phyloP scores from a whole-genome alignment of 2,888 invertebrate genomes.

The Iselma pallidipennis region DNA sequence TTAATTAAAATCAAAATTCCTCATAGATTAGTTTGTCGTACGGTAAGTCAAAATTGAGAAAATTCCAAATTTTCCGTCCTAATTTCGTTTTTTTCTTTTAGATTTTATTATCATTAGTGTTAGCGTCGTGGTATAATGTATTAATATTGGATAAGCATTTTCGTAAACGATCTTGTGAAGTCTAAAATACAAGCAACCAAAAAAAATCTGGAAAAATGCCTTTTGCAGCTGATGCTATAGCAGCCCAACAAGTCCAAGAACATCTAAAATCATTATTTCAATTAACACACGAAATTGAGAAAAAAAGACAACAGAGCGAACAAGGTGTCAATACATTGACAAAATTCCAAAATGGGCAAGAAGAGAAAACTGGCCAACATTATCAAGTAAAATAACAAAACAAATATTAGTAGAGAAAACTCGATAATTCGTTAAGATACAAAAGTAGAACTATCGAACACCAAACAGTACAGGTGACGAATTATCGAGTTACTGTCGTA shows the following conservation, averaged over 20 bases:
- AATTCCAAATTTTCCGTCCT: slow-evolving; percentile 1
- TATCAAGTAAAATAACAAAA: slow-evolving; percentile 39
- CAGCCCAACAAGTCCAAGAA: slow-evolving; percentile 73
- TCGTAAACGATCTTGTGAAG: slow-evolving; percentile 23
- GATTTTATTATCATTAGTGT: slow-evolving; percentile 46
- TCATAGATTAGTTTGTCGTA: slow-evolving; percentile 35
- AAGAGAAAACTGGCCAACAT: slow-evolving; percentile 47
- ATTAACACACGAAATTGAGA: slow-evolving; percentile 79
- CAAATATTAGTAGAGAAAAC: neutral
- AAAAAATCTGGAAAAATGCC: slow-evolving; percentile 61
- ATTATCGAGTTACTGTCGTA: too few relatives aligned
- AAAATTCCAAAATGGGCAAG: slow-evolving; percentile 64
- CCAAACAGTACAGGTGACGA: too few relatives aligned
- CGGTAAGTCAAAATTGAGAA: slow-evolving; percentile 33
- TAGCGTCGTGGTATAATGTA: slow-evolving; percentile 60
- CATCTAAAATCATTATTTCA: slow-evolving; percentile 76
- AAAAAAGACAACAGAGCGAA: slow-evolving; percentile 78
- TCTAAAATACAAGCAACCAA: slow-evolving; percentile 14
- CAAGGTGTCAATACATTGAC: slow-evolving; percentile 77
- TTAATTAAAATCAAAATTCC: slow-evolving; percentile 21
- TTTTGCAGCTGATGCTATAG: slow-evolving; percentile 72
- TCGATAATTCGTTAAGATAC: too few relatives aligned
- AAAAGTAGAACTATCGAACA: too few relatives aligned
- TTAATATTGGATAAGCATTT: slow-evolving; percentile 54
- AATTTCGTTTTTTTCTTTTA: slow-evolving; percentile 19